Evolutionary conservation across 2,113 vertebrate genomes (phyloP), one percentile per base, ranked within the genome.

Genomic region (Machaerirhynchus nigripectus): DNA sequence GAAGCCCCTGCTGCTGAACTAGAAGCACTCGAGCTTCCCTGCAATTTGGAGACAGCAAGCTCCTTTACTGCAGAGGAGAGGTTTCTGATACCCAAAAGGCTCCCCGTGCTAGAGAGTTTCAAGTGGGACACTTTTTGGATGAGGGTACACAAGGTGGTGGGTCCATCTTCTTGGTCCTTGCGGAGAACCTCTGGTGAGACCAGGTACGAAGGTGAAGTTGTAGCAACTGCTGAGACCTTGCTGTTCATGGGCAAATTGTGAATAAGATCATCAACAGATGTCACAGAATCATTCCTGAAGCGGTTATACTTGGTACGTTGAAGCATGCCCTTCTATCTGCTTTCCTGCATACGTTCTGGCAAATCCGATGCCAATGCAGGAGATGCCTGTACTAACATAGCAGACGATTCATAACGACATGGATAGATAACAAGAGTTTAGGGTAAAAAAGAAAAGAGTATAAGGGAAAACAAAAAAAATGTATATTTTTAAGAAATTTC

Each of bases 251-350:
- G 98, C 98, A 99, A 98, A 98, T 98, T 99, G 98, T 99, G 99
- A 97, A 99, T 98, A 98, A 99, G 98, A 98, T 99, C 99, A 98
- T 99, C 99, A 97, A 99, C 98, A 91, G 99, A 99, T 95, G 99
- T 99, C 98, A 99, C 99, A 87, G 99, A 99, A 98, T 99, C 99
- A 98, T 99, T 99, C 98, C 99, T 99, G 99, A 99, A 99, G 98
- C 99, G 99, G 98, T 99, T 99, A 98, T 99, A 99, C 98, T 99
- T 99, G 98, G 99, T 99, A 98, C 99, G 99, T 98, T 99, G 99
- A 99, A 99, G 99, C 99, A 99, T 99, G 98, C 99, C 99, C 99
- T 98, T 99, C 98, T 98, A 98, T 99, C 98, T 98, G 97, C 97
- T 98, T 98, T 98, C 97, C 98, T 98, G 99, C 98, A 98, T 98